phyloP scores from a whole-genome alignment of 2,113 vertebrate species.

The Marmota monax region DNA sequence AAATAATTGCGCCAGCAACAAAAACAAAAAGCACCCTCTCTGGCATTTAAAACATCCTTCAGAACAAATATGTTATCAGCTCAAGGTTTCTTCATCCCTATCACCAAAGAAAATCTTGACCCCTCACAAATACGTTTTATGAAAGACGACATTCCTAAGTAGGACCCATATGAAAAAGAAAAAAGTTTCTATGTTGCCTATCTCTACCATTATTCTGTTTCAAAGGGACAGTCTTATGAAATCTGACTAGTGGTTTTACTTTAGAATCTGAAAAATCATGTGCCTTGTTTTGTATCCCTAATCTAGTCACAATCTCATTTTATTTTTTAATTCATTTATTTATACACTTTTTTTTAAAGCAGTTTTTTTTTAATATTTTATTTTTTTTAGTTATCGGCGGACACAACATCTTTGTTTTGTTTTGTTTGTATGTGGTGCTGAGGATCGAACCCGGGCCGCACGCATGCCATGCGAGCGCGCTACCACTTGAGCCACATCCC shows the following conservation, averaged over 20 bases:
- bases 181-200: slow-evolving; percentile 28
- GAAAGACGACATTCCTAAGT: slow-evolving; percentile 25
- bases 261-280: slow-evolving; percentile 30
- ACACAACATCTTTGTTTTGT: too few relatives aligned
- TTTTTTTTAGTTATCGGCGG: too few relatives aligned
- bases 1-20: slow-evolving; percentile 7
- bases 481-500: too few relatives aligned
- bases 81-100: slow-evolving; percentile 1
- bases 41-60: slow-evolving; percentile 50
- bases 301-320: too few relatives aligned
- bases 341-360: neutral
- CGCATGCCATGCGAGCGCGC: too few relatives aligned
- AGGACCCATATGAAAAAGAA: neutral
- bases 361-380: too few relatives aligned
- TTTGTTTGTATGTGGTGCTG: too few relatives aligned
- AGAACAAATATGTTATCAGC: slow-evolving; percentile 29
- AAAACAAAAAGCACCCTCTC: neutral
- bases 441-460: too few relatives aligned
- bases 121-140: neutral
- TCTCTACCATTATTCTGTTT: slow-evolving; percentile 32
- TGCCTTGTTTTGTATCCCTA: neutral
- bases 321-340: too few relatives aligned
- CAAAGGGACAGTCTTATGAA: neutral
- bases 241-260: neutral
- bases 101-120: slow-evolving; percentile 1